phyloP scores from a whole-genome alignment of 2,113 vertebrate species.

The Barbus barbus region DNA sequence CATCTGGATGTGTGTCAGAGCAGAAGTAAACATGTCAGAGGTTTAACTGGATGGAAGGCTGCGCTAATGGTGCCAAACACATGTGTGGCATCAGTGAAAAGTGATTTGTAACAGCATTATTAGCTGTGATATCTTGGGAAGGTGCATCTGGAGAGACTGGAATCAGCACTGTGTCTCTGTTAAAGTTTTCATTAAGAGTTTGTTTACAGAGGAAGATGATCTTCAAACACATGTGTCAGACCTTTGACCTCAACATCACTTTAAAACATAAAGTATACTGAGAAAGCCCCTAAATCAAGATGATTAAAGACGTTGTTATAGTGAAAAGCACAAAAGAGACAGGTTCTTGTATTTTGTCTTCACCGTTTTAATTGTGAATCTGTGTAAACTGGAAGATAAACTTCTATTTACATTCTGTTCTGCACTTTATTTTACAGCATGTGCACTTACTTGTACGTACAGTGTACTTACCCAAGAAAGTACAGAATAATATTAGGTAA shows the following conservation, averaged over 20 bases:
- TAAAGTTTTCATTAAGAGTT: constrained; percentile 27
- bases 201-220: neutral
- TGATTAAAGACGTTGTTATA: too few relatives aligned
- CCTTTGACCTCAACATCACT: neutral
- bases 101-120: constrained; percentile 47
- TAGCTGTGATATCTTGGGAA: constrained; percentile 29
- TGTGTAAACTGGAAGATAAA: neutral
- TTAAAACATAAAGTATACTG: neutral
- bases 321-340: too few relatives aligned
- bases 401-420: neutral
- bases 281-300: neutral
- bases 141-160: neutral
- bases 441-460: too few relatives aligned
- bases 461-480: too few relatives aligned
- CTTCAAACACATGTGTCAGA: neutral
- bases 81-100: constrained; percentile 45
- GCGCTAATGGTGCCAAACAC: constrained; percentile 54
- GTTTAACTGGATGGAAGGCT: constrained; percentile 62
- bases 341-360: constrained; percentile 10
- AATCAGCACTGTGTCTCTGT: neutral
- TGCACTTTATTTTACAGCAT: too few relatives aligned
- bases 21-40: constrained; percentile 63
- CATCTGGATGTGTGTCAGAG: constrained; percentile 42
- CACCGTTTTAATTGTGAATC: neutral
- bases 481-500: too few relatives aligned